Evolutionary conservation across 1,140 invertebrate genomes (phyloP), one percentile per base, ranked within the genome.

Genomic region (Drosophila santomea): DNA sequence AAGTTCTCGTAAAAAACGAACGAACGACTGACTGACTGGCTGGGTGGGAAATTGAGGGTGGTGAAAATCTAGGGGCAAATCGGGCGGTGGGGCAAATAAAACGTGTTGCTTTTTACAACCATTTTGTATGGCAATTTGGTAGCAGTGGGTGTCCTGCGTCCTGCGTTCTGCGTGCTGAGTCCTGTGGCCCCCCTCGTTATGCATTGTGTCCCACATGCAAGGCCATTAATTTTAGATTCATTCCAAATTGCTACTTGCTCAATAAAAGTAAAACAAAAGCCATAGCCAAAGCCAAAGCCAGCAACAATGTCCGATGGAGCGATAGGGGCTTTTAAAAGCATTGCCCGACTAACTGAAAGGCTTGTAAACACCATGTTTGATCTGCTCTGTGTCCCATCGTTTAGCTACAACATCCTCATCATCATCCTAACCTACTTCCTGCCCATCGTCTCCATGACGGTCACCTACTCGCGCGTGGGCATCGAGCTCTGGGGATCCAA

Each of bases 401-500:
- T 47, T 23, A 98, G 97, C 79, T 98, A 98, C 93, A 98, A 97
- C 88, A 95, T 98, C 17, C 93, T 96, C 35, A 97, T 98, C 80
- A 96, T 98, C 93, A 93, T 98, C 64, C 93, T 99, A 52, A 99
- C 98, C 17, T 99, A 99, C 93, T 96, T 99, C 84, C 93, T 99
- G 76, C 98, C 98, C 35, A 97, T 99, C 77, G 94, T 95, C 56
- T 97, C 97, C 8, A 98, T 99, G 96, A 96, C 95, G 4, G 97
- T 96, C 90, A 98, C 98, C 0, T 99, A 99, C 91, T 95, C 96
- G 0, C 93, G 97, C 52, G 97, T 99, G 20, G 98, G 97, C 4
- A 93, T 97, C 48, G 97, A 98, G 80, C 94, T 99, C 3, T 99
- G 98, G 98, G 97, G 97, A 3, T 98, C 97, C 48, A 96, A 98